Conservation (phyloP, 2,113 vertebrate species). For the Limnothrissa miodon region DNA sequence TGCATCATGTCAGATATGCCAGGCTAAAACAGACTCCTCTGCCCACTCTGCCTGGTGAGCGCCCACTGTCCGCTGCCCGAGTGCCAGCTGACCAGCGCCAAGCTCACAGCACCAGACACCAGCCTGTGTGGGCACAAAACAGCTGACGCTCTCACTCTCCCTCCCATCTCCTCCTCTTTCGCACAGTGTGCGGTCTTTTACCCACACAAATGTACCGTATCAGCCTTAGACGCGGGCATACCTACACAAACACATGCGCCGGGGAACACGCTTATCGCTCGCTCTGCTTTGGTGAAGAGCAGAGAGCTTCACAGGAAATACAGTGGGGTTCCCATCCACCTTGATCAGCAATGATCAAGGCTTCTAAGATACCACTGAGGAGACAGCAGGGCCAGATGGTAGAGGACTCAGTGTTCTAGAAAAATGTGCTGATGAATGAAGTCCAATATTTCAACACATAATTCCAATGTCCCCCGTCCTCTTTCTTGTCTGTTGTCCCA, state of each 20-base stretch:
- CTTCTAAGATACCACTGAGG: conserved; percentile 2
- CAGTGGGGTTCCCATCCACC: background rate
- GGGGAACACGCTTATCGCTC: background rate
- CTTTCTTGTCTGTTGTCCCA: background rate
- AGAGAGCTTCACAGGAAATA: background rate
- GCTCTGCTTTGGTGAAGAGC: background rate
- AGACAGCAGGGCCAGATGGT: conserved; percentile 12
- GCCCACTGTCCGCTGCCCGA: conserved; percentile 1
- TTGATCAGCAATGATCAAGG: conserved; percentile 16
- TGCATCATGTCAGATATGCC: background rate
- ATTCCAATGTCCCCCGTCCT: background rate
- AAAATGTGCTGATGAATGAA: conserved; percentile 16
- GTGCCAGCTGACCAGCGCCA: conserved; percentile 15
- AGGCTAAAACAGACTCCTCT: conserved; percentile 10
- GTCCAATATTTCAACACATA: conserved; percentile 17
- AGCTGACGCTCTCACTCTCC: conserved; percentile 51
- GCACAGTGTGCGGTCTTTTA: background rate
- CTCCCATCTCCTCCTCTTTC: conserved; percentile 46
- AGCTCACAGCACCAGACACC: conserved; percentile 12
- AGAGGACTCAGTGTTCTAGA: conserved; percentile 17
- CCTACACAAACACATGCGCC: background rate
- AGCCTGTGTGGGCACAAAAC: conserved; percentile 17
- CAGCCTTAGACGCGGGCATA: background rate
- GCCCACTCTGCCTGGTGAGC: conserved; percentile 13
- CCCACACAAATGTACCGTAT: background rate